Conservation (phyloP, 1,140 invertebrate species). For the Pachyrhynchus sulphureomaculatus region DNA sequence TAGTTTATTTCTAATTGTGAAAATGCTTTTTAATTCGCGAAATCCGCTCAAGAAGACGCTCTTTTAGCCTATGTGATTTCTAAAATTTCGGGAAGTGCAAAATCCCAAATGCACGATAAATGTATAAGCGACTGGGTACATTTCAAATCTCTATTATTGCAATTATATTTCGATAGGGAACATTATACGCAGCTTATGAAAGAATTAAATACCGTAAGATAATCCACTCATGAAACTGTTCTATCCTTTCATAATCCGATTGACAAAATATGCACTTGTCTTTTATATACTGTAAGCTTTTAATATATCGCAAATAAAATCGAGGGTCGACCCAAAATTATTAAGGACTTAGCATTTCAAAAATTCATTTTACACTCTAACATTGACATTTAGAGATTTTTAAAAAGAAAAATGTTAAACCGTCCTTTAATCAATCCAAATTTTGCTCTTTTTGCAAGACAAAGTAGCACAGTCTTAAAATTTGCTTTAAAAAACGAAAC, state of each 20-base stretch:
- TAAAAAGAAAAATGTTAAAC: too few relatives aligned
- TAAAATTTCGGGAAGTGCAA: slow-evolving; percentile 8
- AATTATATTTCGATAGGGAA: slow-evolving; percentile 10
- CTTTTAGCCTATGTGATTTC: slow-evolving; percentile 6
- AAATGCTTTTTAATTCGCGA: slow-evolving; percentile 9
- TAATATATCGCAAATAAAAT: too few relatives aligned
- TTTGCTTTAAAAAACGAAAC: too few relatives aligned
- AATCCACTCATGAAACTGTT: slow-evolving; percentile 1
- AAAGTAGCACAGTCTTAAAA: too few relatives aligned
- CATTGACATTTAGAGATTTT: too few relatives aligned
- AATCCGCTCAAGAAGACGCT: neutral
- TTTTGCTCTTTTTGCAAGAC: too few relatives aligned
- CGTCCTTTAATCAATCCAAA: too few relatives aligned
- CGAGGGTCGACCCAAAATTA: too few relatives aligned
- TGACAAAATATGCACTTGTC: too few relatives aligned
- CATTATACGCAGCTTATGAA: slow-evolving; percentile 11
- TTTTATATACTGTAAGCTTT: too few relatives aligned
- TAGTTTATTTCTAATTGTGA: slow-evolving; percentile 17
- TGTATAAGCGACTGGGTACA: neutral
- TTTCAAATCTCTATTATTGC: neutral
- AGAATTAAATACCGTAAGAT: slow-evolving; percentile 8
- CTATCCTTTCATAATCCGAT: neutral
- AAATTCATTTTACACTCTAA: too few relatives aligned
- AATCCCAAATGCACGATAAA: slow-evolving; percentile 1
- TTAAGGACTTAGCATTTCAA: too few relatives aligned